Evolutionary conservation across 2,113 vertebrate species (phyloP).

Genomic region (Leptobrachium leishanense): DNA sequence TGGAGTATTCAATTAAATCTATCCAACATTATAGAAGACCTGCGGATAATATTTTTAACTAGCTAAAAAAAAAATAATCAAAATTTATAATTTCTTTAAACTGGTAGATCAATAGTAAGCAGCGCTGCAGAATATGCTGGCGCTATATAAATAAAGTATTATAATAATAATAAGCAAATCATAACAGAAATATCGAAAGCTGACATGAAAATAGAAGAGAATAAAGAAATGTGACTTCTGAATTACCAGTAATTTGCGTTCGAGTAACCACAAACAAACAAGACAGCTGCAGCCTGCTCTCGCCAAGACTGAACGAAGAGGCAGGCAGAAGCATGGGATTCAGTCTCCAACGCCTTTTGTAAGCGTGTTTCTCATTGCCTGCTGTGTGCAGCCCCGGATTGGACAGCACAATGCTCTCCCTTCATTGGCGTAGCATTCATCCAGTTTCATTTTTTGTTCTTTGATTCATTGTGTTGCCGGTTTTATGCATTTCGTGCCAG

Average conservation of each 20-base stretch:
- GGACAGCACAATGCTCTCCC: background rate
- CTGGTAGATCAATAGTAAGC: too few relatives aligned
- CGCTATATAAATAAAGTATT: too few relatives aligned
- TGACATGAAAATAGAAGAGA: background rate
- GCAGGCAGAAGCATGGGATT: background rate
- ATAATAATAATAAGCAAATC: background rate
- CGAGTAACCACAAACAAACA: background rate
- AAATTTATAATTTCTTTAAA: too few relatives aligned
- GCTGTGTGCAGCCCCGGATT: background rate
- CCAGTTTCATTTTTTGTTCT: background rate
- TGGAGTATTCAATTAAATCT: too few relatives aligned
- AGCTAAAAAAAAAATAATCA: too few relatives aligned
- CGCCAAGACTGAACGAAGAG: background rate
- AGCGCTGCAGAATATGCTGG: too few relatives aligned
- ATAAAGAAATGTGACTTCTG: background rate
- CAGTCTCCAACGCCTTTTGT: background rate
- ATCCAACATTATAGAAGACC: too few relatives aligned
- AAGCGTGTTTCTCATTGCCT: slow-evolving; percentile 14
- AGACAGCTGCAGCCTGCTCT: slow-evolving; percentile 22
- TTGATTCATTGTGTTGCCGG: too few relatives aligned
- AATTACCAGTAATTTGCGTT: background rate
- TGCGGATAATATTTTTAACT: too few relatives aligned
- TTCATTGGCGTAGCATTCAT: background rate
- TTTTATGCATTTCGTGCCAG: too few relatives aligned
- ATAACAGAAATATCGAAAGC: background rate